Evolutionary conservation across 2,888 invertebrate genomes (phyloP), one percentile per base, ranked within the genome.

Genomic region (Dasysyrphus tricinctus): DNA sequence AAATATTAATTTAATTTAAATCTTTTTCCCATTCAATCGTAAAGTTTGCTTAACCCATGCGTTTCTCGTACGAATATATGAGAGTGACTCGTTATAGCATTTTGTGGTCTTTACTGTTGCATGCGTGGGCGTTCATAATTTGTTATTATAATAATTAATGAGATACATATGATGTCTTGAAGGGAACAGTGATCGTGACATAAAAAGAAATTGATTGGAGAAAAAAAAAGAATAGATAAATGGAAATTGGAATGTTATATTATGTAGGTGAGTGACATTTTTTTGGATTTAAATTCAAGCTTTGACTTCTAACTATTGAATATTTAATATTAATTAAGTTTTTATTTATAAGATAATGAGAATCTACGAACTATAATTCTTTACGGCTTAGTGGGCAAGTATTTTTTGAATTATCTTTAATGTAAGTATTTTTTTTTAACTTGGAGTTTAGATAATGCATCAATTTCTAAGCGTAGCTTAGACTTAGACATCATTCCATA

Each of bases 121-220:
- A 16, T 88, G 88, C 89, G 89, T 89, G 88, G 89, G 89, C 88
- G 89, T 87, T 88, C 88, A 88, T 88, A 88, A 89, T 88, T 89
- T 88, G 86, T 85, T 88, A 88, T 88, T 88, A 69, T 24, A 88
- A 88, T 88, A 88, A 88, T 88, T 88, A 89, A 88, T 88, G 88
- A 89, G 88, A 88, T 88, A 86, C 89, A 88, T 88, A 83, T 88
- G 88, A 88, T 84, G 88, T 88, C 70, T 83, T 85, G 88, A 88
- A 81, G 77, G 85, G 73, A 76, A 88, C 72, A 80, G 59, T 78
- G 59, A 78, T 82, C 81, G 51, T 80, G 81, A 59, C 59, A 69
- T 59, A 42, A 42, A 34, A 44, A 56, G 56, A 72, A 44, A 44
- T 63, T 44, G 42, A 39, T 42, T 61, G 12, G 3, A 5, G 12